Evolutionary conservation across 2,797 vertebrate genomes (phyloP), one percentile per base, ranked within the genome.

Genomic region (Urocyon cinereoargenteus): DNA sequence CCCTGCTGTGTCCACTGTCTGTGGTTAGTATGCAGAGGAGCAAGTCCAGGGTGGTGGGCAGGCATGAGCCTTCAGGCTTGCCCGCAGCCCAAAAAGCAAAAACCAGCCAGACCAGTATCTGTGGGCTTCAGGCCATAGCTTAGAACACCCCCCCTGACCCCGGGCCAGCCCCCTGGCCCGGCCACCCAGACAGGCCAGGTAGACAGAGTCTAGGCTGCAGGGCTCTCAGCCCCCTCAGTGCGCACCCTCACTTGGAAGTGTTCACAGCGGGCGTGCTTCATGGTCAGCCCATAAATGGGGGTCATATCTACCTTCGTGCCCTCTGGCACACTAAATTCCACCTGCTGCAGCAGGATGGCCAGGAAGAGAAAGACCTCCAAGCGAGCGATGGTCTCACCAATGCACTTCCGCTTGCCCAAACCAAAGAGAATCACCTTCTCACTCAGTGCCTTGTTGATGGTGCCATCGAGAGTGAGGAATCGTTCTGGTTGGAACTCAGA

Each of bases 311-410:
- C 98, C 0, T 72, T 97, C 82, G 99, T 94, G 0, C 99, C 99
- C 0, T 98, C 98, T 15, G 96, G 6, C 1, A 98, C 66, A 0
- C 98, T 97, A 98, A 99, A 99, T 24, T 98, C 97, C 87, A 99
- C 94, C 96, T 98, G 99, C 97, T 99, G 99, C 95, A 99, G 96
- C 61, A 99, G 91, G 68, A 98, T 99, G 72, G 99, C 98, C 98
- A 99, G 95, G 98, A 99, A 99, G 40, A 99, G 99, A 98, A 98
- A 99, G 96, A 99, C 97, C 98, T 99, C 99, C 40, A 98, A 98
- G 21, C 99, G 99, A 28, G 98, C 99, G 0, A 99, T 99, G 64
- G 98, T 92, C 96, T 99, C 99, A 0, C 99, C 99, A 0, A 99
- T 97, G 98, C 99, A 99, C 15, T 99, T 99, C 2, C 99, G 98